Conservation (phyloP, 2,113 vertebrate genomes). For the Pandion haliaetus region DNA sequence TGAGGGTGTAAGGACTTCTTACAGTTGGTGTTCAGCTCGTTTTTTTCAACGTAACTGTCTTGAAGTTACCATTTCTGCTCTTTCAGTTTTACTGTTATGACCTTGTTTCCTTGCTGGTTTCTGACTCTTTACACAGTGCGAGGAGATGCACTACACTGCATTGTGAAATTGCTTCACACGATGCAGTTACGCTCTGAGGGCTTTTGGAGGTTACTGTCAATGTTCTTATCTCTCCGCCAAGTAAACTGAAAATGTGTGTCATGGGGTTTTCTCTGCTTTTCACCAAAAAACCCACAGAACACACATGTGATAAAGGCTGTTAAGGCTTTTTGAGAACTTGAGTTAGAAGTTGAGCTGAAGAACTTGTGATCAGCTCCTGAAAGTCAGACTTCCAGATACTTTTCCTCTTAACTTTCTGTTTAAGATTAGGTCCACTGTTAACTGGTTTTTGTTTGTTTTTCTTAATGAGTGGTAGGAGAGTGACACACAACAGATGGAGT, state of each 20-base stretch:
- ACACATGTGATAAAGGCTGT: background rate
- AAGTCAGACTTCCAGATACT: background rate
- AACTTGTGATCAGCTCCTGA: background rate
- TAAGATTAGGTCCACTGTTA: background rate
- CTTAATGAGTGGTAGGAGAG: background rate
- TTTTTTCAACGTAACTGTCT: fast-evolving
- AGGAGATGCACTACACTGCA: fast-evolving
- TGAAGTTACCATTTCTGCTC: background rate
- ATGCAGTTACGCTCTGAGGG: background rate
- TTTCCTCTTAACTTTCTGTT: background rate
- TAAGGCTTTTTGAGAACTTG: background rate
- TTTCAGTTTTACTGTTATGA: background rate
- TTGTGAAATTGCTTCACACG: background rate
- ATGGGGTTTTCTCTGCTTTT: background rate
- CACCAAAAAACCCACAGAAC: background rate
- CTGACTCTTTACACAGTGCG: fast-evolving
- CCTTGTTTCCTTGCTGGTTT: background rate
- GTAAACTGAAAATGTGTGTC: background rate
- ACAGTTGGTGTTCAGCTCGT: background rate
- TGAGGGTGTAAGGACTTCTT: background rate
- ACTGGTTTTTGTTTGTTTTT: background rate
- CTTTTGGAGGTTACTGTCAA: background rate
- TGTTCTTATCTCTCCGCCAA: background rate
- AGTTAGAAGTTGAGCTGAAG: background rate
- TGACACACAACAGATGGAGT: slow-evolving; percentile 3